These are phyloP conservation scores for Gavialis gangeticus DNA, from an alignment of 2,113 vertebrate genomes.

Conservation along the genomic window DNA sequence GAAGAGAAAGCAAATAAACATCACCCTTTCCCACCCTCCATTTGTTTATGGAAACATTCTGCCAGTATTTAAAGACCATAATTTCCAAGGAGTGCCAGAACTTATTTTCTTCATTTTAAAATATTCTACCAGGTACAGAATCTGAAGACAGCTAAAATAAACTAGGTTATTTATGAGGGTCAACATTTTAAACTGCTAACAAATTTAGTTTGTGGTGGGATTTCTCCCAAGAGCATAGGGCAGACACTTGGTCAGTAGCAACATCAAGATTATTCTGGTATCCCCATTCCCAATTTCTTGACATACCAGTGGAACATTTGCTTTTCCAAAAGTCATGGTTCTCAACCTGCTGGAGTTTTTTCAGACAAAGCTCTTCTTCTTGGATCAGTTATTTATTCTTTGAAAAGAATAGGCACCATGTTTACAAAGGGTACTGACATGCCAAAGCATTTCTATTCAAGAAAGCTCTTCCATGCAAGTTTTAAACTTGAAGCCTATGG, in stretches of 20 bases:
- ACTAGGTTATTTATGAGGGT: neutral
- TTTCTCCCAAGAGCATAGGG: neutral
- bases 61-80: neutral
- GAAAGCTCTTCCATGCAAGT: neutral
- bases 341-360: neutral
- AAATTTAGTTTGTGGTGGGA: neutral
- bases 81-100: neutral
- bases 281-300: neutral
- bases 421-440: neutral
- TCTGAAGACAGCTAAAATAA: constrained; percentile 16
- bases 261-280: neutral
- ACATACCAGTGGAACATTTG: neutral
- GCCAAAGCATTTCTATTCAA: neutral
- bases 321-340: neutral
- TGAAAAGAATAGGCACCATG: no score
- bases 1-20: neutral
- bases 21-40: neutral
- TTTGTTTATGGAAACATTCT: constrained; percentile 35
- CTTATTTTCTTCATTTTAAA: neutral
- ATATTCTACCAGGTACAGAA: neutral
- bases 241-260: neutral
- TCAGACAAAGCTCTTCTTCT: neutral
- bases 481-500: neutral
- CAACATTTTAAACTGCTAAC: constrained; percentile 5
- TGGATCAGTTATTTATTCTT: rapidly evolving